Evolutionary conservation across 2,797 vertebrate species (phyloP).

Genomic region (Sebastes steindachneri): DNA sequence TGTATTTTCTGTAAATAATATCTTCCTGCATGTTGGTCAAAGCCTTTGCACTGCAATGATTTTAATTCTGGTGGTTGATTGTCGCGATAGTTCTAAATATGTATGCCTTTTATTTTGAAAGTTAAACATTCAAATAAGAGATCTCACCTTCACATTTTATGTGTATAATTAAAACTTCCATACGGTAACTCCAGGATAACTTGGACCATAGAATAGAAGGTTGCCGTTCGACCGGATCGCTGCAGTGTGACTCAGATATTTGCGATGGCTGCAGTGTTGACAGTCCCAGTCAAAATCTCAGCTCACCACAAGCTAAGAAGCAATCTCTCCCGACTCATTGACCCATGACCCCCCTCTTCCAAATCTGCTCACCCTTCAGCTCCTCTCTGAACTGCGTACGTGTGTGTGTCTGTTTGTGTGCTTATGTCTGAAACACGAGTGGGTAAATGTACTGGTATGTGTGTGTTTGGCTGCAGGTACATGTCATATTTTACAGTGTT

Average conservation of each 20-base stretch:
- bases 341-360: conserved; percentile 12
- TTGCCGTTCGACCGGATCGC: neutral
- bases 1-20: neutral
- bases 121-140: neutral
- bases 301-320: conserved; percentile 9
- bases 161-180: neutral
- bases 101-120: neutral
- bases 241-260: neutral
- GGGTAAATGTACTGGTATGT: neutral
- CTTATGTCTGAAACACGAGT: neutral
- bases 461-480: neutral
- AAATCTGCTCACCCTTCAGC: conserved; percentile 2
- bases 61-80: neutral
- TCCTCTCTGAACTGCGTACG: neutral
- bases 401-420: neutral
- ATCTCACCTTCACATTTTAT: neutral
- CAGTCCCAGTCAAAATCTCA: neutral
- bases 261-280: neutral
- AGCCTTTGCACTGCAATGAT: neutral
- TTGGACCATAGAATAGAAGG: neutral
- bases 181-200: neutral
- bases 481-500: neutral
- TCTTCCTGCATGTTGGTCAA: neutral
- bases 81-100: neutral
- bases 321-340: neutral